Evolutionary conservation across 2,888 invertebrate genomes (phyloP), one percentile per base, ranked within the genome.

Genomic region (Pharmacophagus antenor): DNA sequence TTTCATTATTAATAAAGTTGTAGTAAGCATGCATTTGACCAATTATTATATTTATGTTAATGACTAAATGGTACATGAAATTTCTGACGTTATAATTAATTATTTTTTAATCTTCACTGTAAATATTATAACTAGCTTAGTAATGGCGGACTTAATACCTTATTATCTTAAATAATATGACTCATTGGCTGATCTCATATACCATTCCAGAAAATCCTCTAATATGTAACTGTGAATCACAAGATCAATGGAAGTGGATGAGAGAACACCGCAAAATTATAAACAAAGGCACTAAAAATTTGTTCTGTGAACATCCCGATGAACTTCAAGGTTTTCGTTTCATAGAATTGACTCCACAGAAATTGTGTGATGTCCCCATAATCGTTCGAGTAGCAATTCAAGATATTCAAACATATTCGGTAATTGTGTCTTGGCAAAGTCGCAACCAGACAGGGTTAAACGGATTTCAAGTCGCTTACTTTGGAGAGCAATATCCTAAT

Each of bases 191-290:
- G n/a, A n/a, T 4, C 37, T 37, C 37, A 4, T 4, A 0, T 37
- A 0, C 1, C 10, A 1, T 71, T 68, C 53, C 92, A 96, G 97
- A 96, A 77, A 98, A 98, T 85, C 97, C 98, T 48, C 90, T 98
- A 70, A 94, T 95, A 65, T 98, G 98, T 84, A 95, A 94, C 76
- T 98, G 98, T 82, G 96, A 97, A 79, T 94, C 97, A 62, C 95
- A 97, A 85, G 96, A 96, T 79, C 92, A 97, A 51, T 97, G 98
- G 96, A 95, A 95, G 86, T 98, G 97, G 98, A 92, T 98, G 78
- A 92, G 96, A 75, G 95, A 96, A 80, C 96, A 98, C 88, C 93
- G 94, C 74, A 96, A 97, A 87, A 92, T 95, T 61, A 89, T 95
- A 25, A 76, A 88, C 62, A 92, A 92, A 67, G 91, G 92, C 70